Conservation (phyloP, 2,797 vertebrate genomes). For the Enteromius fasciolatus region DNA sequence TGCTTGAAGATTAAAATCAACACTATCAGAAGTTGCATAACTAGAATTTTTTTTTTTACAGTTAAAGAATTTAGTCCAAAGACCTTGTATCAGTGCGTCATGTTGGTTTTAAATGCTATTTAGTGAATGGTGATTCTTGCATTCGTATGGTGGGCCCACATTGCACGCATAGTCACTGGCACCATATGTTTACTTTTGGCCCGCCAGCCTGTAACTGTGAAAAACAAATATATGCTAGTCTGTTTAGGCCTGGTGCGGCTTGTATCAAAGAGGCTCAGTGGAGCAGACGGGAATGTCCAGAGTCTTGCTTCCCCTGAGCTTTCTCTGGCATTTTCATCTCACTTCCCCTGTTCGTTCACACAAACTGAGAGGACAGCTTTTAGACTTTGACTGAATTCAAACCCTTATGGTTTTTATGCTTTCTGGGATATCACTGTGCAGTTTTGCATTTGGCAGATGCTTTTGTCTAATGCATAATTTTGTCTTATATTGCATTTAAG, state of each 20-base stretch:
- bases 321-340: slow-evolving; percentile 16
- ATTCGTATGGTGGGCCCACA: background rate
- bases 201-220: background rate
- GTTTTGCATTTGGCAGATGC: background rate
- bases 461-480: background rate
- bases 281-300: slow-evolving; percentile 31
- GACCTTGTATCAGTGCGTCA: background rate
- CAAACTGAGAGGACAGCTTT: background rate
- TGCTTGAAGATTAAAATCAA: slow-evolving; percentile 25
- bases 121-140: background rate
- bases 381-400: background rate
- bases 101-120: background rate
- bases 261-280: slow-evolving; percentile 23
- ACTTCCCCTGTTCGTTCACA: slow-evolving; percentile 15
- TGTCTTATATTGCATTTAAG: background rate
- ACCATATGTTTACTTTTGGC: slow-evolving; percentile 20
- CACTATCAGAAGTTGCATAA: background rate
- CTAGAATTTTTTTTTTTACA: background rate
- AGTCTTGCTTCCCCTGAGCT: slow-evolving; percentile 17
- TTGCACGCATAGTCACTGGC: background rate
- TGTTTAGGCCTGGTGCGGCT: slow-evolving; percentile 1
- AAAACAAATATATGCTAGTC: slow-evolving; percentile 31
- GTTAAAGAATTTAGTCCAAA: no score
- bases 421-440: background rate
- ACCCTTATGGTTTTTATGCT: background rate